Evolutionary conservation across 2,797 vertebrate species (phyloP).

Genomic region (Sciurus carolinensis): DNA sequence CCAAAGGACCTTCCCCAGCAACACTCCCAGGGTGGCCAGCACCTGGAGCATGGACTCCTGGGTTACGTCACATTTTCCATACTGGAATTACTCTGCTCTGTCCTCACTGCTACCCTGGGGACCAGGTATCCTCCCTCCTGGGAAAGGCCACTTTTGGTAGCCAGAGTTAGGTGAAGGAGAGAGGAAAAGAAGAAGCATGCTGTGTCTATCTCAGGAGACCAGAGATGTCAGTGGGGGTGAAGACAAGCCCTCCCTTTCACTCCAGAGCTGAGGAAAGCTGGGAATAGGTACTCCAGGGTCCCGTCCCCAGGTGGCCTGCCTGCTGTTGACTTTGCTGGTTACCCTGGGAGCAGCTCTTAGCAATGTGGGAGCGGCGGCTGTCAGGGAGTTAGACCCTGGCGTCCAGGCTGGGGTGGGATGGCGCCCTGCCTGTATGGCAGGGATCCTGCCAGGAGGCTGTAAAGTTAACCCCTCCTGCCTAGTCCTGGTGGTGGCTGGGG

Average conservation of each 20-base stretch:
- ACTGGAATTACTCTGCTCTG: constrained; percentile 63
- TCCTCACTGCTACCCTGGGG: constrained; percentile 39
- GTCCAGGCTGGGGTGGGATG: constrained; percentile 67
- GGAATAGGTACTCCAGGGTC: constrained; percentile 81
- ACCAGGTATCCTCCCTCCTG: not conserved
- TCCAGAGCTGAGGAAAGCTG: constrained; percentile 70
- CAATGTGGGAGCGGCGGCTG: constrained; percentile 62
- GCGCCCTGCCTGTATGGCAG: constrained; percentile 64
- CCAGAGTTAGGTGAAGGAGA: constrained; percentile 53
- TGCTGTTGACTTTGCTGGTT: constrained; percentile 84
- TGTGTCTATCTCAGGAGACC: constrained; percentile 54
- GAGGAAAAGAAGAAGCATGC: not conserved
- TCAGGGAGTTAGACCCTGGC: constrained; percentile 74
- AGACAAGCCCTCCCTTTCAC: constrained; percentile 70
- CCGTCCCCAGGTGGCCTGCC: constrained; percentile 81
- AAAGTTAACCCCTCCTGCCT: constrained; percentile 80
- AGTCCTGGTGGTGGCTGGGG: not conserved
- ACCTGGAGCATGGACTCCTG: constrained; percentile 40
- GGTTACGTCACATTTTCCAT: constrained; percentile 74
- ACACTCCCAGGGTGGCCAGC: constrained; percentile 11
- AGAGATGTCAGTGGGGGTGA: constrained; percentile 22
- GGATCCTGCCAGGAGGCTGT: constrained; percentile 67
- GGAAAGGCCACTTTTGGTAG: constrained; percentile 68
- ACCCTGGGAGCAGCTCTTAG: constrained; percentile 80
- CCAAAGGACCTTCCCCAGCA: constrained; percentile 45